phyloP scores from a whole-genome alignment of 1,140 invertebrate species.

The Drosophila murphyi region DNA sequence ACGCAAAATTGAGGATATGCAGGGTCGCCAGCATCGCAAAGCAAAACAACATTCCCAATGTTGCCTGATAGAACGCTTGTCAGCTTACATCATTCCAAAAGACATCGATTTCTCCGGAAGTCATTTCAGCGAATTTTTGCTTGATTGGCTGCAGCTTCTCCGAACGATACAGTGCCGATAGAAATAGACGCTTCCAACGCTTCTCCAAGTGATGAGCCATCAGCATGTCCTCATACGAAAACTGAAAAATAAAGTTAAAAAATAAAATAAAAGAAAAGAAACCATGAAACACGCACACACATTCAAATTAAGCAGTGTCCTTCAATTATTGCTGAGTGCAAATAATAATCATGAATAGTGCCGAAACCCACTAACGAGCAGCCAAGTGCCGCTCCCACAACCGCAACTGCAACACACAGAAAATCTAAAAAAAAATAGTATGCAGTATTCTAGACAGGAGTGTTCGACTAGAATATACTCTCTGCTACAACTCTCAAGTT shows the following conservation, averaged over 20 bases:
- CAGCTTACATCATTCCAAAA: slow-evolving; percentile 87
- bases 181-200: slow-evolving; percentile 89
- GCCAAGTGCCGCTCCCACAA: slow-evolving; percentile 30
- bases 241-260: slow-evolving; percentile 53
- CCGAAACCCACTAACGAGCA: slow-evolving; percentile 67
- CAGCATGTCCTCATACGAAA: slow-evolving; percentile 82
- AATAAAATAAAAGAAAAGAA: slow-evolving; percentile 16
- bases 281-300: slow-evolving; percentile 35
- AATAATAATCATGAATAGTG: slow-evolving; percentile 82
- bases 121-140: slow-evolving; percentile 92
- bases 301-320: slow-evolving; percentile 70
- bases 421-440: slow-evolving; percentile 24
- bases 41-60: slow-evolving; percentile 6
- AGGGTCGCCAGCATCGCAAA: slow-evolving; percentile 39
- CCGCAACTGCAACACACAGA: slow-evolving; percentile 32
- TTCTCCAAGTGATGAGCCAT: slow-evolving; percentile 87
- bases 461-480: not conserved
- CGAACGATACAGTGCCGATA: slow-evolving; percentile 88
- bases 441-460: not conserved
- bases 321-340: slow-evolving; percentile 79
- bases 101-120: slow-evolving; percentile 89
- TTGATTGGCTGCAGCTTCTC: slow-evolving; percentile 90
- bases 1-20: slow-evolving; percentile 78
- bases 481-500: not conserved
- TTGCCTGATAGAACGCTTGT: slow-evolving; percentile 9